These are phyloP conservation scores for Porites rus DNA, from an alignment of 92 coral and sea anemone species.

Conservation along the genomic window DNA sequence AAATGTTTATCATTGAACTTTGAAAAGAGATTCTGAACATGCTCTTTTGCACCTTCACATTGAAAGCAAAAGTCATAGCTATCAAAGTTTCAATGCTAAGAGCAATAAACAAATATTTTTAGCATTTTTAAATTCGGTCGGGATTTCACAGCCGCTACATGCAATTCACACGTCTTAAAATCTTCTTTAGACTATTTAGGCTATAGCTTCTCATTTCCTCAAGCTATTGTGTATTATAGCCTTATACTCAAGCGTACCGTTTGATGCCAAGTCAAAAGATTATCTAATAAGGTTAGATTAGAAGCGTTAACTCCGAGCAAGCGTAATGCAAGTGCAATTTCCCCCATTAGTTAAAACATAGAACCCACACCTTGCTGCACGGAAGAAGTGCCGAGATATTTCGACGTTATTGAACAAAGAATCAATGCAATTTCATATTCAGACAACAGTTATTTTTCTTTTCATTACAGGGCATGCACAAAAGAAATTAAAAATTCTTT, in stretches of 20 bases:
- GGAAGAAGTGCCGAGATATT: not conserved
- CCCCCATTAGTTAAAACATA: not conserved
- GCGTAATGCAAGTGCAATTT: not conserved
- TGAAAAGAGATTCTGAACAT: too few species aligned
- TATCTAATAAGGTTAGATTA: not conserved
- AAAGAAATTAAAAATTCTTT: not conserved
- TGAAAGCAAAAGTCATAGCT: not conserved
- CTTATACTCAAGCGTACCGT: not conserved
- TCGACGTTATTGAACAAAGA: not conserved
- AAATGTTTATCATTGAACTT: too few species aligned
- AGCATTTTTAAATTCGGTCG: not conserved
- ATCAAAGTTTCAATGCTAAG: not conserved
- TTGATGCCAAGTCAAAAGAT: not conserved
- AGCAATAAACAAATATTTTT: not conserved
- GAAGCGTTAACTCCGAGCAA: not conserved
- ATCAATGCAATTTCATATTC: not conserved
- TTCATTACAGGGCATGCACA: not conserved
- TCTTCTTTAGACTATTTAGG: not conserved
- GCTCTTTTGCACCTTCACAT: too few species aligned
- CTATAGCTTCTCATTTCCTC: slow-evolving; percentile 12
- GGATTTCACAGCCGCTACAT: not conserved
- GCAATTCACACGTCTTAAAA: not conserved
- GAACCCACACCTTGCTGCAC: not conserved
- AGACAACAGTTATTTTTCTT: not conserved
- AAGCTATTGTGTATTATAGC: not conserved